Base-by-base conservation (phyloP, 2,797 vertebrate genomes). In the Urocyon cinereoargenteus region DNA sequence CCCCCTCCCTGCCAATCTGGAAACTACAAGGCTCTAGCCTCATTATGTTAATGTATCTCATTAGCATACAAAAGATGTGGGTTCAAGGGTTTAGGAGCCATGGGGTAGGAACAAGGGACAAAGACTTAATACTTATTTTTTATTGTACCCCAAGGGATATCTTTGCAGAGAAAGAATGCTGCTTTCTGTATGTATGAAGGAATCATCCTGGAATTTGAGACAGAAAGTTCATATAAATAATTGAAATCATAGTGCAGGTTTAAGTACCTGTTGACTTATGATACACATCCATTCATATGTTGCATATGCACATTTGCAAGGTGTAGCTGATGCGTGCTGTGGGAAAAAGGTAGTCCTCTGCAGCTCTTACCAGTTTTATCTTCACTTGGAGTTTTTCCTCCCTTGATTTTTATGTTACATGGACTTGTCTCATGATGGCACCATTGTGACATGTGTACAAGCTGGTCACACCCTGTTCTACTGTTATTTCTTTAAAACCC, bases 381-480 rank as follows among this genome's bases (percentile, higher is more conserved):
- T 92, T 92, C 28, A 21, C 64, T 49, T 77, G 19, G 28, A 90
- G 70, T 86, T 85, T 79, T 95, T 94, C 78, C 62, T 94, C 19
- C 22, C n/a, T 89, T 34, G 36, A 31, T 91, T 97, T 96, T 94
- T 89, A 86, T 59, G 66, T 96, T 94, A 72, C 62, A 36, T 62
- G 53, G 53, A 85, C 91, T 94, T 81, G 97, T 97, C 97, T 96
- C 96, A 97, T 78, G 95, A 95, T 95, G 97, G 95, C 96, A 97
- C 97, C 97, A 94, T 92, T 97, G 97, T 96, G 97, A 96, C 95
- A 70, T 89, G n/a, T 28, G 84, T 91, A n/a, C 57, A 93, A 28
- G 75, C 95, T 59, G 78, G 83, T 70, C 73, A 94, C 55, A 68
- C 51, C 53, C 82, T 72, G 18, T 40, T 78, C 49, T 73, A n/a